These are phyloP conservation scores for Yponomeuta evonymella DNA, from an alignment of 2,888 invertebrate species.

Conservation along the genomic window DNA sequence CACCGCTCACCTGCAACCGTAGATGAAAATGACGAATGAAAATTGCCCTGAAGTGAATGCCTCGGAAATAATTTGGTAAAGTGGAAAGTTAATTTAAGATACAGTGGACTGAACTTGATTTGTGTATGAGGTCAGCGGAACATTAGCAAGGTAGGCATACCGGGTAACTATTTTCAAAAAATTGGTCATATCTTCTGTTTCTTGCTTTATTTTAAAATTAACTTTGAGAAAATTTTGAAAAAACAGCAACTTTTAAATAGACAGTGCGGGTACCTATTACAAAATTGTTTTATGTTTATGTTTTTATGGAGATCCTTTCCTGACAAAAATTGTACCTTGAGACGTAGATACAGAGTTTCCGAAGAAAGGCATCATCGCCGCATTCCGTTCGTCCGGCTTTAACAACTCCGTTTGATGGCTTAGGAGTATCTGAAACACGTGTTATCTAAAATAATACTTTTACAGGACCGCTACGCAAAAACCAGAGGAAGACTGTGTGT, in stretches of 20 bases:
- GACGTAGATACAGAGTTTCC: constrained; percentile 39
- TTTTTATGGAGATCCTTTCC: not conserved
- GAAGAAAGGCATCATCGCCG: constrained; percentile 36
- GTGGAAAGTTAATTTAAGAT: not conserved
- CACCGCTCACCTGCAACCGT: constrained; percentile 31
- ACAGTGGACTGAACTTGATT: not conserved
- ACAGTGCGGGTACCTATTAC: no score
- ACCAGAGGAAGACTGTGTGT: no score
- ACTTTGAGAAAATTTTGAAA: no score
- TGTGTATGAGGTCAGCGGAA: not conserved
- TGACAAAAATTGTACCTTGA: constrained; percentile 29
- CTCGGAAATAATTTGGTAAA: not conserved
- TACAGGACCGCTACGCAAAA: no score
- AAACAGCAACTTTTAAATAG: no score
- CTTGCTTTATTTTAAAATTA: no score
- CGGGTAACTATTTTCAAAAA: no score
- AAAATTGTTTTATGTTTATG: no score
- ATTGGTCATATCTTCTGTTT: no score
- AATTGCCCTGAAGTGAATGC: constrained; percentile 1
- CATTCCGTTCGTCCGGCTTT: constrained; percentile 35
- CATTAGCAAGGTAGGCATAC: no score
- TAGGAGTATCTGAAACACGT: constrained; percentile 28
- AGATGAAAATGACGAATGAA: constrained; percentile 2
- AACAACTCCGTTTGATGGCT: constrained; percentile 31
- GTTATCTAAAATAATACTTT: not conserved